phyloP scores from a whole-genome alignment of 2,113 vertebrate species.

The Forbesichthys agassizii region DNA sequence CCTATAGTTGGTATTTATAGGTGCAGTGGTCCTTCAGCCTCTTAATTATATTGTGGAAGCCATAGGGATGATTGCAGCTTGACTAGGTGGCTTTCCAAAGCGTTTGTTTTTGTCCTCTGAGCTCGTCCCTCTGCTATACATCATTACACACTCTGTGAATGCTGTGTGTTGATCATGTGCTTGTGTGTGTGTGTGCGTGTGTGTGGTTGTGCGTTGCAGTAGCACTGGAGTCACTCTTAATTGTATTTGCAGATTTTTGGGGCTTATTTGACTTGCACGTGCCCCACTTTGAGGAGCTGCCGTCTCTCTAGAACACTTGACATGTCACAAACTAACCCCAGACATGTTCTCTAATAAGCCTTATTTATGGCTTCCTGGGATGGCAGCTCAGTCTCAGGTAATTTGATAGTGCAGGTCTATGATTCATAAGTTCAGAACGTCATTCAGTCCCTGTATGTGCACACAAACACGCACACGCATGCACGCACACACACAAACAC shows the following conservation, averaged over 20 bases:
- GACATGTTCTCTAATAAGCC: slow-evolving; percentile 66
- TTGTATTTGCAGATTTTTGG: no score
- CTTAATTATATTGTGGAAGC: slow-evolving; percentile 53
- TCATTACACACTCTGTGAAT: slow-evolving; percentile 6
- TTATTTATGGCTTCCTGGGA: slow-evolving; percentile 60
- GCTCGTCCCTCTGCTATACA: slow-evolving; percentile 17
- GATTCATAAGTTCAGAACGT: slow-evolving; percentile 66
- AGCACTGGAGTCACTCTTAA: no score
- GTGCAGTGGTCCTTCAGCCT: slow-evolving; percentile 41
- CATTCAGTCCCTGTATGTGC: slow-evolving; percentile 1
- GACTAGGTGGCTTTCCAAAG: slow-evolving; percentile 46
- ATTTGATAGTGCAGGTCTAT: slow-evolving; percentile 59
- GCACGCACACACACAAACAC: slow-evolving; percentile 16
- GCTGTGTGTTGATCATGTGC: slow-evolving; percentile 13
- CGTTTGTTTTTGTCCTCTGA: slow-evolving; percentile 25
- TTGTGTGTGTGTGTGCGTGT: neutral
- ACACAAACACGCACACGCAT: neutral
- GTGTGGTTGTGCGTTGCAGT: neutral
- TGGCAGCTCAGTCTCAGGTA: slow-evolving; percentile 51
- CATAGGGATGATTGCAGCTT: slow-evolving; percentile 53
- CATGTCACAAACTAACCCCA: slow-evolving; percentile 58
- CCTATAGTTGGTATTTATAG: slow-evolving; percentile 69
- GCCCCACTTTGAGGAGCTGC: neutral
- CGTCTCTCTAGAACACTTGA: slow-evolving; percentile 46
- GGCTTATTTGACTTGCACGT: no score